These are phyloP conservation scores for Solenopsis fugax DNA, from an alignment of 1,140 invertebrate species.

Conservation along the genomic window DNA sequence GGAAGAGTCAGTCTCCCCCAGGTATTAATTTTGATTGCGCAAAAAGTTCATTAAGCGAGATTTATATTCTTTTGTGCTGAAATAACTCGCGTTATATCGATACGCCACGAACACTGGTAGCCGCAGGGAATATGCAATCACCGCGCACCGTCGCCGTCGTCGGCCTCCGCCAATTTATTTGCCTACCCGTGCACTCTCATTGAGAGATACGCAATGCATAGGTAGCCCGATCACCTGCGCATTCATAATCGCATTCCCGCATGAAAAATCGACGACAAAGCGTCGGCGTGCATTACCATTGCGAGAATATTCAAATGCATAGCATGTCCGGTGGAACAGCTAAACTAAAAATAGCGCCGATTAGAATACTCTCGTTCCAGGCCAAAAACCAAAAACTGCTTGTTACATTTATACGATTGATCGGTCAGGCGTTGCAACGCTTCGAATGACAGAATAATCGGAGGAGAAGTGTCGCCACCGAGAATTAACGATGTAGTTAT, in stretches of 20 bases:
- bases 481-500: too few relatives aligned
- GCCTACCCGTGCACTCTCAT: slow-evolving; percentile 21
- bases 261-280: slow-evolving; percentile 27
- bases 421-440: background rate
- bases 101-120: background rate
- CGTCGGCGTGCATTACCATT: slow-evolving; percentile 3
- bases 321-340: background rate
- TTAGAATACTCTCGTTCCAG: slow-evolving; percentile 18
- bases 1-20: background rate
- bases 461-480: too few relatives aligned
- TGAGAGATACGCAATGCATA: slow-evolving; percentile 48
- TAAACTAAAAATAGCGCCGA: slow-evolving; percentile 2
- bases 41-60: slow-evolving; percentile 14
- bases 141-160: too few relatives aligned
- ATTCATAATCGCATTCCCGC: slow-evolving; percentile 38
- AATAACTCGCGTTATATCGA: slow-evolving; percentile 1
- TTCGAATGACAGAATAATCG: background rate
- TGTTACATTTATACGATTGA: background rate
- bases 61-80: background rate
- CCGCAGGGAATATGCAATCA: slow-evolving; percentile 38
- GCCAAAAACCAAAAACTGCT: background rate
- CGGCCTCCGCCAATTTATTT: slow-evolving; percentile 36
- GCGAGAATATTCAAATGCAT: background rate
- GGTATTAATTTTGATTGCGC: background rate
- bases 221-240: slow-evolving; percentile 22